Percentiles rank a stretch among this genome's conserved stretches.
Conservation (phyloP, 2,888 invertebrate species). For the Heliconius aoede region DNA sequence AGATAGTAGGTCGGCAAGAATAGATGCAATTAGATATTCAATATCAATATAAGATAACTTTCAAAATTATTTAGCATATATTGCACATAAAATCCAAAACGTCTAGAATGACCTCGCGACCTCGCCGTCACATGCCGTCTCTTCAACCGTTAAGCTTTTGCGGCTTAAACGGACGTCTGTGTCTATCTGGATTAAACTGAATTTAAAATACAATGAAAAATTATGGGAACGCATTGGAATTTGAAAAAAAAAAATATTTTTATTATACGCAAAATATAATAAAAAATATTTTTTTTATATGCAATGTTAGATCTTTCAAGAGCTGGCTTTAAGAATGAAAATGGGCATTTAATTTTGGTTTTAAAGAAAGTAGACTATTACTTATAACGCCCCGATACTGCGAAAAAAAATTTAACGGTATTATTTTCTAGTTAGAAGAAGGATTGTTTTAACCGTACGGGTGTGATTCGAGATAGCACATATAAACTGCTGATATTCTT, state of each 20-base stretch:
- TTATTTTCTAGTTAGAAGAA: no score
- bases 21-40: background rate
- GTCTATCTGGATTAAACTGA: slow-evolving; percentile 28
- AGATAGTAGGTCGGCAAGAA: background rate
- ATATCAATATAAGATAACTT: background rate
- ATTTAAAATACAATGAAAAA: slow-evolving; percentile 17
- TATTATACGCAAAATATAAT: slow-evolving; percentile 42
- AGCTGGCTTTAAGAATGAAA: slow-evolving; percentile 78
- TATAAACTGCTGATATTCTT: no score
- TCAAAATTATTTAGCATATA: slow-evolving; percentile 6
- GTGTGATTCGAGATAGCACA: no score
- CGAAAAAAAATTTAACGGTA: slow-evolving; percentile 51
- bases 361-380: slow-evolving; percentile 78
- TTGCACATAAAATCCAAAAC: slow-evolving; percentile 14
- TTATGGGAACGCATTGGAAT: background rate
- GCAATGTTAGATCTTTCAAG: slow-evolving; percentile 67
- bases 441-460: no score
- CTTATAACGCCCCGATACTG: slow-evolving; percentile 65
- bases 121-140: slow-evolving; percentile 25
- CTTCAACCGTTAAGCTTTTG: slow-evolving; percentile 27
- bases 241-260: slow-evolving; percentile 24
- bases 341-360: slow-evolving; percentile 83
- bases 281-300: slow-evolving; percentile 63
- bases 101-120: slow-evolving; percentile 27
- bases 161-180: slow-evolving; percentile 22